Percentiles rank a stretch among this genome's conserved stretches.
Conservation (phyloP, 2,888 invertebrate species). For the Tortricodes alternella region DNA sequence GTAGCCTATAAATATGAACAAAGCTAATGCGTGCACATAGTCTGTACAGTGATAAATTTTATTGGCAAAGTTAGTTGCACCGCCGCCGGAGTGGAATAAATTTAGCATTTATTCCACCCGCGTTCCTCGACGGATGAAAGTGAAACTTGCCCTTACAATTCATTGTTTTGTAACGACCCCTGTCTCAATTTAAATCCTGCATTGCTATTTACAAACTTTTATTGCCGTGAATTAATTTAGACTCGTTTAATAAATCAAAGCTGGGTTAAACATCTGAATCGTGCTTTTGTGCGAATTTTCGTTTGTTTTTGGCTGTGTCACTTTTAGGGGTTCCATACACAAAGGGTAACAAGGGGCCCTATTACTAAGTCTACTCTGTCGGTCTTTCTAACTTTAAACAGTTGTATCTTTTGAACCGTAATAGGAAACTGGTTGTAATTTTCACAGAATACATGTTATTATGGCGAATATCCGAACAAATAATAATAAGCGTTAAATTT, state of each 20-base stretch:
- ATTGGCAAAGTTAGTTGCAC: constrained; percentile 31
- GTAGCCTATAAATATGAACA: constrained; percentile 11
- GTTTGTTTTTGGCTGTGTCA: background rate
- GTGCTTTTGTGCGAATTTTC: background rate
- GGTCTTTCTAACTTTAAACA: too few relatives aligned
- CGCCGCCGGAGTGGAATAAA: constrained; percentile 26
- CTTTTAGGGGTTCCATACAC: background rate
- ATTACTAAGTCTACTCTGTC: too few relatives aligned
- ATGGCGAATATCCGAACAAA: too few relatives aligned
- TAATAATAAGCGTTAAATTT: too few relatives aligned
- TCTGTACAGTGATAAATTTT: constrained; percentile 30
- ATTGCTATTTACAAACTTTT: constrained; percentile 23
- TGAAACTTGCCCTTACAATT: constrained; percentile 22
- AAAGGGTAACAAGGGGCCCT: too few relatives aligned
- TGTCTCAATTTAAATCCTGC: constrained; percentile 26
- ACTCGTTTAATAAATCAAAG: constrained; percentile 13
- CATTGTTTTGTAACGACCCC: constrained; percentile 27
- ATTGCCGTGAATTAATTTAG: constrained; percentile 25
- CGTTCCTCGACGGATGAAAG: constrained; percentile 25
- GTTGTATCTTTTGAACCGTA: too few relatives aligned
- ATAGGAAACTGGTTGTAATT: too few relatives aligned
- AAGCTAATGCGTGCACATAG: constrained; percentile 25
- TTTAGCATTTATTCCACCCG: constrained; percentile 27
- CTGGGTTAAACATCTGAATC: background rate
- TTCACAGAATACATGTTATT: too few relatives aligned